These are phyloP conservation scores for Macrophya annulata DNA, from an alignment of 2,888 invertebrate genomes.

Conservation along the genomic window DNA sequence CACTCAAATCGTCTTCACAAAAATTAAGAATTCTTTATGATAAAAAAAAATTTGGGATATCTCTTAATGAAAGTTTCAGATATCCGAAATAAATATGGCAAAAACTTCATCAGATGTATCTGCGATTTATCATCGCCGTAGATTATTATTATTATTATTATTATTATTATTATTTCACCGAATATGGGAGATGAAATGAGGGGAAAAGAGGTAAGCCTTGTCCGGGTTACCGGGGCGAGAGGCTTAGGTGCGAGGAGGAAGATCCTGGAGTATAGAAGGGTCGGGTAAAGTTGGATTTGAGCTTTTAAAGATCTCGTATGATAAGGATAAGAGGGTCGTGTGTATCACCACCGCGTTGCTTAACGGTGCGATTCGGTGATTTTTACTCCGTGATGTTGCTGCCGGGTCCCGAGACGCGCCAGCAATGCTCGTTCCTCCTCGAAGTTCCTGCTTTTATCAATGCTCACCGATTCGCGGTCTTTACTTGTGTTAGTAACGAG, in stretches of 20 bases:
- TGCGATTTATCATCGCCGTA: too few relatives aligned
- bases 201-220: neutral
- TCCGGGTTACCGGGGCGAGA: neutral
- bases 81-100: too few relatives aligned
- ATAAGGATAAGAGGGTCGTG: neutral
- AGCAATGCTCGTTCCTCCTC: conserved; percentile 72
- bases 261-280: neutral
- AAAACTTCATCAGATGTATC: too few relatives aligned
- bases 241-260: neutral
- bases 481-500: conserved; percentile 64
- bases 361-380: neutral
- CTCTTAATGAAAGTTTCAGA: too few relatives aligned
- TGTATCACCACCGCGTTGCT: neutral
- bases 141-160: too few relatives aligned
- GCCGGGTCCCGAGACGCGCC: conserved; percentile 72
- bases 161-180: neutral
- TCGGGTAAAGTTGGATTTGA: neutral
- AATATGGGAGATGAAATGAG: neutral
- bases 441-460: conserved; percentile 75
- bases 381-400: conserved; percentile 35
- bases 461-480: conserved; percentile 57
- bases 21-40: too few relatives aligned
- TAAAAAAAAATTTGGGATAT: too few relatives aligned
- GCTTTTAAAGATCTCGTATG: neutral
- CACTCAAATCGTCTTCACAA: too few relatives aligned